Conservation (phyloP, 2,113 vertebrate species). For the Rynchops niger region DNA sequence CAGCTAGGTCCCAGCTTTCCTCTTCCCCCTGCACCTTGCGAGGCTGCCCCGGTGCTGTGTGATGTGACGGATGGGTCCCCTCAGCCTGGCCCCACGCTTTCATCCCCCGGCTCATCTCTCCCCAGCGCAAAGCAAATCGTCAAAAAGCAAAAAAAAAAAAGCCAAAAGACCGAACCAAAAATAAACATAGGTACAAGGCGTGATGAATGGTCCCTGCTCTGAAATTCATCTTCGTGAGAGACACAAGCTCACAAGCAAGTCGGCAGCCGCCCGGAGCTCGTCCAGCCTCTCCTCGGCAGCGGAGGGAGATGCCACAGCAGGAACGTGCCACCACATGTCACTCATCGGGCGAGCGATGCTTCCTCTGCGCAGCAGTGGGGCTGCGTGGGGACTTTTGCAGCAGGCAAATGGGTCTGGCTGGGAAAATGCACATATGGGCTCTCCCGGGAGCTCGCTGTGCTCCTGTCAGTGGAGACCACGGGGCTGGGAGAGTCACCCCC, state of each 20-base stretch:
- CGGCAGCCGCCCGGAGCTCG: fast-evolving
- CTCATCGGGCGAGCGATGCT: background rate
- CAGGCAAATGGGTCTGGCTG: background rate
- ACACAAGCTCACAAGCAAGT: fast-evolving
- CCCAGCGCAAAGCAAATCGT: background rate
- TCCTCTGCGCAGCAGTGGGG: fast-evolving
- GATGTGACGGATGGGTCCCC: background rate
- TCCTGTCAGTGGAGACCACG: fast-evolving
- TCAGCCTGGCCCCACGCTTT: background rate
- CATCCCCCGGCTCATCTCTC: background rate
- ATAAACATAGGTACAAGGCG: background rate
- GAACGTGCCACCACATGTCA: background rate
- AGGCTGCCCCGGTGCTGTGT: background rate
- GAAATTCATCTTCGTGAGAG: background rate
- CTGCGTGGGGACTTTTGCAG: background rate
- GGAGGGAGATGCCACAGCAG: background rate
- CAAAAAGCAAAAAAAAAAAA: background rate
- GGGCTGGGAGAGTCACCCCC: too few relatives aligned
- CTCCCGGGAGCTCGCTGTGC: background rate
- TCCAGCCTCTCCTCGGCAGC: background rate
- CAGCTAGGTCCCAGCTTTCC: too few relatives aligned
- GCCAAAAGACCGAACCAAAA: background rate
- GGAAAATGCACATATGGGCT: background rate
- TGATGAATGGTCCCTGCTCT: background rate
- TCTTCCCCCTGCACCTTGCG: background rate